A percentile compares a stretch with the other conserved stretches of the same genome.
phyloP scores from a whole-genome alignment of 2,797 vertebrate species.

The Setipinna tenuifilis region DNA sequence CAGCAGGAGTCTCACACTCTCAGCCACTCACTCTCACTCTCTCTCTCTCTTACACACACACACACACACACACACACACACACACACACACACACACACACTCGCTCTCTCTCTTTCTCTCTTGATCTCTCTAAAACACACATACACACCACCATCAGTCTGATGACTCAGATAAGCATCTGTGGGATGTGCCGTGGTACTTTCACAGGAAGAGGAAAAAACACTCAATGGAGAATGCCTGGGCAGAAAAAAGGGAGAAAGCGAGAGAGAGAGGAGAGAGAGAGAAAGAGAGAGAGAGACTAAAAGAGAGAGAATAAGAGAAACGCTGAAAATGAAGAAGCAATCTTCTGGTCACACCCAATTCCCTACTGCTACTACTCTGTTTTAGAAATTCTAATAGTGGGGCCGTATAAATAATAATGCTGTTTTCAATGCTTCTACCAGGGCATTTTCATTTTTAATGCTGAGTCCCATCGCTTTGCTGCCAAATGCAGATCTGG shows the following conservation, averaged over 20 bases:
- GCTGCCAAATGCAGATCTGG: conserved; percentile 45
- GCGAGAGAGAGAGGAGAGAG: neutral
- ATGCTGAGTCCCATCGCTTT: conserved; percentile 24
- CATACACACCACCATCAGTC: neutral
- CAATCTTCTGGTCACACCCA: neutral
- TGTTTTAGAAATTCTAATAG: too few relatives aligned
- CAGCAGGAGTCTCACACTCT: conserved; percentile 21
- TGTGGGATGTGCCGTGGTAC: conserved; percentile 38
- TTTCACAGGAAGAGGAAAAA: conserved; percentile 34
- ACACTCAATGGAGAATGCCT: too few relatives aligned
- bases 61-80: conserved; percentile 24
- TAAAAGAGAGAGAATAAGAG: neutral
- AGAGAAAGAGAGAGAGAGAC: conserved; percentile 15
- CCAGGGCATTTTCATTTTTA: neutral
- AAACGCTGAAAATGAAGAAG: neutral
- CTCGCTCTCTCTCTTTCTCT: too few relatives aligned
- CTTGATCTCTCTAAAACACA: too few relatives aligned
- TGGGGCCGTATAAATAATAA: neutral
- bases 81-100: neutral
- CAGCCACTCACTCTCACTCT: conserved; percentile 8
- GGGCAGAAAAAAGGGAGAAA: neutral
- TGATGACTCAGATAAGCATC: conserved; percentile 41
- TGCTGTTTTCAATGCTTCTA: neutral
- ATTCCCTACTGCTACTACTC: neutral
- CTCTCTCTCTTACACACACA: neutral